phyloP scores from a whole-genome alignment of 2,888 invertebrate species.

The Sarcophaga variegata region DNA sequence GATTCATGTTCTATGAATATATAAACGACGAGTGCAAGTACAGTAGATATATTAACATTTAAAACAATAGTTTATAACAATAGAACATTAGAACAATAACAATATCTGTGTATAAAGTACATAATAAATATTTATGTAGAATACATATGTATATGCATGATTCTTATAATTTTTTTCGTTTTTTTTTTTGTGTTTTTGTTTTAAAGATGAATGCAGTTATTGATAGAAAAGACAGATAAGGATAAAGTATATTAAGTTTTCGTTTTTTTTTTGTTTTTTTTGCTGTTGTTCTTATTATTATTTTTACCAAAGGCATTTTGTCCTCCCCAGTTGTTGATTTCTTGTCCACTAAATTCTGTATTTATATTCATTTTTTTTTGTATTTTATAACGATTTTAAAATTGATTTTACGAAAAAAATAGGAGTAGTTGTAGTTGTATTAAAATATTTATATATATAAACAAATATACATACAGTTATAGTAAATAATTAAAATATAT shows the following conservation, averaged over 20 bases:
- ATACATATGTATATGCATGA: not conserved
- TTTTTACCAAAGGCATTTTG: constrained; percentile 94
- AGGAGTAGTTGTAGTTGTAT: constrained; percentile 24
- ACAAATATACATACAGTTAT: constrained; percentile 38
- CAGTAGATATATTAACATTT: not conserved
- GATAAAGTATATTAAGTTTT: constrained; percentile 42
- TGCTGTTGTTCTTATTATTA: constrained; percentile 57
- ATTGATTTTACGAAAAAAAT: constrained; percentile 48
- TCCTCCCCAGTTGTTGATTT: constrained; percentile 93
- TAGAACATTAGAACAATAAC: constrained; percentile 51
- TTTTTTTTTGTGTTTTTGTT: not conserved
- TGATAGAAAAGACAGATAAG: constrained; percentile 56
- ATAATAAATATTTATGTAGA: not conserved
- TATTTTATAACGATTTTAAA: constrained; percentile 1
- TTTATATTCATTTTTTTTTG: constrained; percentile 76
- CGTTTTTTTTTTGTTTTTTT: constrained; percentile 1
- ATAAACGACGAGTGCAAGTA: not conserved
- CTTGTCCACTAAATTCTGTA: constrained; percentile 94
- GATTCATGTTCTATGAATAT: not conserved
- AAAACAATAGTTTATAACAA: constrained; percentile 54
- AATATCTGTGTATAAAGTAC: constrained; percentile 29
- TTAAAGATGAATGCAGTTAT: constrained; percentile 29
- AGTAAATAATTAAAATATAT: not conserved
- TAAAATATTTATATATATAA: constrained; percentile 44
- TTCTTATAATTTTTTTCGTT: not conserved